Percentiles rank a stretch among this genome's conserved stretches.
Conservation (phyloP, 1,140 invertebrate species). For the Drosophila nebulosa region DNA sequence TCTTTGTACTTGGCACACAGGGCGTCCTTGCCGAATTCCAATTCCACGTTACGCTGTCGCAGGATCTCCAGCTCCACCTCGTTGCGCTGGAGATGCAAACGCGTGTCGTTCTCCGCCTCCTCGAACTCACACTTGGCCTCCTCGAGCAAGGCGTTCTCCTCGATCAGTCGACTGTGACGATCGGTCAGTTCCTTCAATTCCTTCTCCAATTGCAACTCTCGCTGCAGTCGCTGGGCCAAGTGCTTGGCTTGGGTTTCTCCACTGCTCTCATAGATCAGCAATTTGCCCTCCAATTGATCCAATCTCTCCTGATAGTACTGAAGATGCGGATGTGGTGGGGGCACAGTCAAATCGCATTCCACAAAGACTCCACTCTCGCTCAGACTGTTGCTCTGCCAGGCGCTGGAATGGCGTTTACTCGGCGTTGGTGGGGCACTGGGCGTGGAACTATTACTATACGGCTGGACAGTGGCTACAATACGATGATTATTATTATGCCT, state of each 20-base stretch:
- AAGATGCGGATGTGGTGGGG: conserved; percentile 82
- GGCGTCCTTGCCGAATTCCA: conserved; percentile 81
- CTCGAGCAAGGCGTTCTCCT: conserved; percentile 84
- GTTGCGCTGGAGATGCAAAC: conserved; percentile 84
- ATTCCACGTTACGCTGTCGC: conserved; percentile 81
- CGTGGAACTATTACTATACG: conserved; percentile 70
- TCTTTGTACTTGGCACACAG: conserved; percentile 81
- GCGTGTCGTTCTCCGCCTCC: conserved; percentile 86
- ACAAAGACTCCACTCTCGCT: conserved; percentile 87
- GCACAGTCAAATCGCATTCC: conserved; percentile 57
- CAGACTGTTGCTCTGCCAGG: conserved; percentile 80
- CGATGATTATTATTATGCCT: conserved; percentile 54
- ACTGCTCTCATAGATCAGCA: conserved; percentile 84
- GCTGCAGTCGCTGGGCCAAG: conserved; percentile 83
- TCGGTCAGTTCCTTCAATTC: conserved; percentile 82
- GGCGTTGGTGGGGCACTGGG: conserved; percentile 57
- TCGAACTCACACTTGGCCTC: conserved; percentile 86
- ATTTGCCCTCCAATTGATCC: conserved; percentile 83
- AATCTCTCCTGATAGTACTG: conserved; percentile 84
- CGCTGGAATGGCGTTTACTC: conserved; percentile 39
- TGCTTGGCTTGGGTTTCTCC: conserved; percentile 83
- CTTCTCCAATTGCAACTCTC: conserved; percentile 83
- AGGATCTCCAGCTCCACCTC: conserved; percentile 79
- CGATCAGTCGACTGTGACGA: conserved; percentile 82
- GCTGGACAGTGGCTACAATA: conserved; percentile 78